These are phyloP conservation scores for Sycophila texana DNA, from an alignment of 2,888 invertebrate genomes.

Conservation along the genomic window DNA sequence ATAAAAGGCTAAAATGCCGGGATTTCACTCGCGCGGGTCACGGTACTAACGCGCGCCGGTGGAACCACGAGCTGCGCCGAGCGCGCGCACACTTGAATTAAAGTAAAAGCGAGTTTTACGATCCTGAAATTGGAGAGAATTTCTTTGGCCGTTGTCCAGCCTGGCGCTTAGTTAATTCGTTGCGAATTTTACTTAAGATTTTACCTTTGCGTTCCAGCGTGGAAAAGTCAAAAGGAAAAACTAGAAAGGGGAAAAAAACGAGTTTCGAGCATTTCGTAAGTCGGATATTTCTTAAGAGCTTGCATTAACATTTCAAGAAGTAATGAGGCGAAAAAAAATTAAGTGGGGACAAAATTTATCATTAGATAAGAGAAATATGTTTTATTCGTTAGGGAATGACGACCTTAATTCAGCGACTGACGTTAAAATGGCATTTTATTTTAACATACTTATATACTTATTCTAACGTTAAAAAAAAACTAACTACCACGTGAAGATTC, in stretches of 20 bases:
- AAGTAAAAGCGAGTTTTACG: constrained; percentile 57
- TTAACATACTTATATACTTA: too few species aligned
- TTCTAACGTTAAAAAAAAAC: too few species aligned
- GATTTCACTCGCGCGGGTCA: constrained; percentile 51
- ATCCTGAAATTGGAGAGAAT: constrained; percentile 55
- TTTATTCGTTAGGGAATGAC: not conserved
- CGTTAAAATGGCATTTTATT: too few species aligned
- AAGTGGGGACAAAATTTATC: not conserved
- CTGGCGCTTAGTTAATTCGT: constrained; percentile 27
- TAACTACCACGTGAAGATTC: too few species aligned
- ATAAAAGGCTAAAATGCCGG: constrained; percentile 45
- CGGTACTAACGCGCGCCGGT: constrained; percentile 8
- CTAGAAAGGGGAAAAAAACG: constrained; percentile 25
- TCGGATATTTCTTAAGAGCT: constrained; percentile 28
- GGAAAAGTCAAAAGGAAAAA: constrained; percentile 18
- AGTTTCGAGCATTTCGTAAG: constrained; percentile 42
- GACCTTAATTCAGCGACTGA: too few species aligned
- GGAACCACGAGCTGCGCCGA: not conserved
- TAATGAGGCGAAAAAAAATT: not conserved
- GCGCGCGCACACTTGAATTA: constrained; percentile 41
- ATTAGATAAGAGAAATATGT: not conserved
- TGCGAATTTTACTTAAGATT: constrained; percentile 29
- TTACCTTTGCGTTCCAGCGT: constrained; percentile 9
- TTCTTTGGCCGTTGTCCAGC: constrained; percentile 39
- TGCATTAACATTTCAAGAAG: not conserved